Conservation (phyloP, 2,888 invertebrate genomes). For the Dicranocentrus wangi region DNA sequence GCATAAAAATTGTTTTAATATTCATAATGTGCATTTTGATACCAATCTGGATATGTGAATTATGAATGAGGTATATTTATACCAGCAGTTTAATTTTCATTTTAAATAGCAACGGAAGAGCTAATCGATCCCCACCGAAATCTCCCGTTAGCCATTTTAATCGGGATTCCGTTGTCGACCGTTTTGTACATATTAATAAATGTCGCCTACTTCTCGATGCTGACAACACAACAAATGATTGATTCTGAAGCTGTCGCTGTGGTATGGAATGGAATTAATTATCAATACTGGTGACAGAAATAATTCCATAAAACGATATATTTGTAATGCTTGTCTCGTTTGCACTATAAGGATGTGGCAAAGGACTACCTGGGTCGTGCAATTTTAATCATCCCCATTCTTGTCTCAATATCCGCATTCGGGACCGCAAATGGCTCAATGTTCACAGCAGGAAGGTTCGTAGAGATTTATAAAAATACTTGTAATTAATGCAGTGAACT, state of each 20-base stretch:
- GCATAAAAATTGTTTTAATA: too few species aligned
- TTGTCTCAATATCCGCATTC: constrained; percentile 93
- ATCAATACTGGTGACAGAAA: neutral
- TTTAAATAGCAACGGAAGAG: too few species aligned
- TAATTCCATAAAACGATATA: neutral
- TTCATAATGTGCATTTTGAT: too few species aligned
- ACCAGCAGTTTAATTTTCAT: too few species aligned
- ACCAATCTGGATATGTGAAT: too few species aligned
- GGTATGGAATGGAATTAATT: constrained; percentile 77
- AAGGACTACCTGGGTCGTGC: constrained; percentile 83
- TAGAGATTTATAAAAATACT: too few species aligned
- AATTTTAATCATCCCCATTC: constrained; percentile 90
- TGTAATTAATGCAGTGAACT: too few species aligned
- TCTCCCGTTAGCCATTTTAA: constrained; percentile 82
- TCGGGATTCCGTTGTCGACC: constrained; percentile 95
- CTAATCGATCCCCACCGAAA: constrained; percentile 87
- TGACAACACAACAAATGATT: constrained; percentile 93
- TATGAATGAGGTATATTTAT: too few species aligned
- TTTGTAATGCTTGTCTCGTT: too few species aligned
- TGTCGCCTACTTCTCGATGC: constrained; percentile 93
- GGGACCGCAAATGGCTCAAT: constrained; percentile 88
- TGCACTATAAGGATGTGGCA: constrained; percentile 70
- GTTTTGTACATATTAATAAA: constrained; percentile 94
- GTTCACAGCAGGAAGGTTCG: constrained; percentile 70
- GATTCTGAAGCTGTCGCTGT: constrained; percentile 96